Conservation (phyloP, 2,797 vertebrate species). For the Diplodus puntazzo region DNA sequence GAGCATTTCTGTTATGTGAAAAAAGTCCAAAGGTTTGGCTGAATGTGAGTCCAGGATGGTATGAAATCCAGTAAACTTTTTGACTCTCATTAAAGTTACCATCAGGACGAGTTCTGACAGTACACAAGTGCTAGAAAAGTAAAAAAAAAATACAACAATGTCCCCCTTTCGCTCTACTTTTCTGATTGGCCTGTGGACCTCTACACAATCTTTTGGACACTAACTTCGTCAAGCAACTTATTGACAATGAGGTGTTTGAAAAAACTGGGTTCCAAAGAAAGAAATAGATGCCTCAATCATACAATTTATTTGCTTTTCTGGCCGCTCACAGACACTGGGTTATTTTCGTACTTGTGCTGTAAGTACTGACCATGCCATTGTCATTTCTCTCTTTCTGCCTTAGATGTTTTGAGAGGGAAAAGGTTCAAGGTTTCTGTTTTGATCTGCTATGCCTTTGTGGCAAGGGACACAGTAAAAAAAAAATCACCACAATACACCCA, state of each 20-base stretch:
- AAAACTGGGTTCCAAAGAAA: not conserved
- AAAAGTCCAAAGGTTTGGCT: not conserved
- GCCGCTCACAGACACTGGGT: too few species aligned
- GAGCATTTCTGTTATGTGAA: too few species aligned
- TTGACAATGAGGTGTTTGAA: not conserved
- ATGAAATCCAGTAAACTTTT: not conserved
- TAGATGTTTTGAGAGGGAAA: constrained; percentile 6
- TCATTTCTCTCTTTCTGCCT: constrained; percentile 6
- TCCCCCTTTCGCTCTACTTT: not conserved
- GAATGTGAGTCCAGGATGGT: not conserved
- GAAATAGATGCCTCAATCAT: not conserved
- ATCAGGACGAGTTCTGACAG: too few species aligned
- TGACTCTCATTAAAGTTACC: too few species aligned
- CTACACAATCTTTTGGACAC: not conserved
- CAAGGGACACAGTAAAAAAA: not conserved
- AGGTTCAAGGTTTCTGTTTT: constrained; percentile 35
- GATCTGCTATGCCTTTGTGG: constrained; percentile 18
- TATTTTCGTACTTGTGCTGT: not conserved
- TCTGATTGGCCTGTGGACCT: not conserved
- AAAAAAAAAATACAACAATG: not conserved
- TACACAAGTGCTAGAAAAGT: not conserved
- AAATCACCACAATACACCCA: not conserved
- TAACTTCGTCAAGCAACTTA: not conserved
- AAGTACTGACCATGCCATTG: not conserved
- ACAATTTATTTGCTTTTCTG: not conserved